Percentiles rank a stretch among this genome's conserved stretches.
Conservation (phyloP, 2,888 invertebrate species). For the Aspidiotus destructor region DNA sequence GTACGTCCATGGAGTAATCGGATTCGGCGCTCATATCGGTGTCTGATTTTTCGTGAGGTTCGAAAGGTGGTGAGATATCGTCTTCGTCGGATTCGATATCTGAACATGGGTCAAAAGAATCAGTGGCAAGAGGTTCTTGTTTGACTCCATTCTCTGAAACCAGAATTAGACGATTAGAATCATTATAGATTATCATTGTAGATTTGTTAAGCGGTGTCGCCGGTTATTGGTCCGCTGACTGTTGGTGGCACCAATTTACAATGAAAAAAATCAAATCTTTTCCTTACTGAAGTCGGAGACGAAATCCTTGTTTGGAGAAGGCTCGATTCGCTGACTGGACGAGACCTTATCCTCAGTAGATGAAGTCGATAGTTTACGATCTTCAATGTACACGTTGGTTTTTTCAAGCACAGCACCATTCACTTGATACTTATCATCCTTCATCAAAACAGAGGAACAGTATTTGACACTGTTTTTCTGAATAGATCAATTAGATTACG, state of each 20-base stretch:
- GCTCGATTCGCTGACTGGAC: too few species aligned
- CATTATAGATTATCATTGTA: too few species aligned
- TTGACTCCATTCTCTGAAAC: background rate
- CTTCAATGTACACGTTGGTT: background rate
- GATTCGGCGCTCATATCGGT: slow-evolving; percentile 42
- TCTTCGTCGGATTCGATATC: slow-evolving; percentile 36
- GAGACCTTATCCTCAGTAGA: background rate
- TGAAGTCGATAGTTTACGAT: background rate
- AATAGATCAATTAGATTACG: too few species aligned
- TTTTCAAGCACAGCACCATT: background rate
- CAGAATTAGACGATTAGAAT: too few species aligned
- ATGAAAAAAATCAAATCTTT: too few species aligned
- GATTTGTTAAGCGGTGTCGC: too few species aligned
- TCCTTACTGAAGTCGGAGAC: too few species aligned
- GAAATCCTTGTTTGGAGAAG: too few species aligned
- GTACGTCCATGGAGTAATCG: slow-evolving; percentile 43
- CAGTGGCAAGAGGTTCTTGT: background rate
- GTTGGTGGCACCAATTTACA: too few species aligned
- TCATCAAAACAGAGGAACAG: too few species aligned
- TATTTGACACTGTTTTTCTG: too few species aligned
- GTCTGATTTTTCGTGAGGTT: slow-evolving; percentile 19
- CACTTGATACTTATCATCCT: background rate
- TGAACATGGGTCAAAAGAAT: slow-evolving; percentile 21
- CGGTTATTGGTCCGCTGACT: too few species aligned
- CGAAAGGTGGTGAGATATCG: slow-evolving; percentile 26